These are phyloP conservation scores for Uropsilus gracilis DNA, from an alignment of 2,113 vertebrate genomes.

Conservation along the genomic window DNA sequence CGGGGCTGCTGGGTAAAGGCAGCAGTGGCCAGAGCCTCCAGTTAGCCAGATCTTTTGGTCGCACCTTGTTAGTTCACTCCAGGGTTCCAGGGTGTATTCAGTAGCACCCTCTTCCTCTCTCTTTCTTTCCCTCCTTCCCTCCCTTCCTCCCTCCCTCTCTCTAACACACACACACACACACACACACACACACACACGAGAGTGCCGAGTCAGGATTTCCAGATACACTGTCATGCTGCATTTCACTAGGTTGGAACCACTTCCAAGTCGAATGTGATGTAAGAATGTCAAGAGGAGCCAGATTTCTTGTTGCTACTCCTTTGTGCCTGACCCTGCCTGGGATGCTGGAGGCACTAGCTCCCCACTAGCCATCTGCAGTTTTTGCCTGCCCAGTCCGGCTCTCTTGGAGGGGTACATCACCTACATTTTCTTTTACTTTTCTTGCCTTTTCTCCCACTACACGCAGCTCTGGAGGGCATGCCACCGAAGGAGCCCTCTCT, in stretches of 20 bases:
- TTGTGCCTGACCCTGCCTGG: not conserved
- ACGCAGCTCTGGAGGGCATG: not conserved
- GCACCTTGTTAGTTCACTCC: not conserved
- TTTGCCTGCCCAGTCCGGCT: not conserved
- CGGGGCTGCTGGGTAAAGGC: not conserved
- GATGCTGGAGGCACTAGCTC: too few species aligned
- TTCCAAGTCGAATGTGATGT: not conserved
- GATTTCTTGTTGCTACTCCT: not conserved
- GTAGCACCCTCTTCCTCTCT: not conserved
- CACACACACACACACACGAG: not conserved
- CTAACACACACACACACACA: too few species aligned
- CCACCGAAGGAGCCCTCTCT: not conserved
- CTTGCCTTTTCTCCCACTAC: not conserved
- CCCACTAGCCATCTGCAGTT: fast-evolving
- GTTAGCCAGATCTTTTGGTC: not conserved
- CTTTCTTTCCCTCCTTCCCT: too few species aligned
- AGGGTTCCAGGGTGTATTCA: not conserved
- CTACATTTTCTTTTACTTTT: not conserved
- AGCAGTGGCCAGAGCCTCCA: not conserved
- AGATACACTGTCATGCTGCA: not conserved
- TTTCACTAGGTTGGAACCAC: not conserved
- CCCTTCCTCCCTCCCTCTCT: too few species aligned
- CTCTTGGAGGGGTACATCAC: not conserved
- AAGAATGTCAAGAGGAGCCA: not conserved
- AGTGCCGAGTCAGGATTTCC: not conserved